Evolutionary conservation across 2,888 invertebrate genomes (phyloP).

Genomic region (Piscicola geometra): DNA sequence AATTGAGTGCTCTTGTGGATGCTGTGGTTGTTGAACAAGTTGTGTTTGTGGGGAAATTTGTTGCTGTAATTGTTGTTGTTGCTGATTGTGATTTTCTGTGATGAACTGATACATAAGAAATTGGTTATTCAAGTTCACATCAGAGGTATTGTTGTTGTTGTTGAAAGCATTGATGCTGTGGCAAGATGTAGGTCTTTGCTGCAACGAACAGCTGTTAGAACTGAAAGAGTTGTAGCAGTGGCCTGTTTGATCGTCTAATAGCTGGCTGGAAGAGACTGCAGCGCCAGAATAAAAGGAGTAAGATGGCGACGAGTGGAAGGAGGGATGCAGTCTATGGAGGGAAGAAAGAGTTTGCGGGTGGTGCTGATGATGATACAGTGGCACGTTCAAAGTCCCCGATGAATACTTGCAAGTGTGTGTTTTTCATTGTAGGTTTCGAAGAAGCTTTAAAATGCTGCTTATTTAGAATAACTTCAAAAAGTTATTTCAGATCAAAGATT

Average conservation of each 20-base stretch:
- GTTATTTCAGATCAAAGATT: neutral
- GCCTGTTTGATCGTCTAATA: neutral
- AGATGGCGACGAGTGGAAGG: neutral
- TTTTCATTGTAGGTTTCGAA: neutral
- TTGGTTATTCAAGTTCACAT: neutral
- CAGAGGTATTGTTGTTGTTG: neutral
- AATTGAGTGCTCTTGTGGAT: neutral
- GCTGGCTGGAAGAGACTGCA: neutral
- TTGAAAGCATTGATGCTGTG: neutral
- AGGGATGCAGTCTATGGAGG: neutral
- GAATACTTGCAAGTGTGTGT: neutral
- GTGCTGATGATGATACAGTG: neutral
- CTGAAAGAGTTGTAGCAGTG: neutral
- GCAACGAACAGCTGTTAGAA: neutral
- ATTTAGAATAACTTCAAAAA: neutral
- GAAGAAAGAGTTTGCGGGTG: constrained; percentile 6
- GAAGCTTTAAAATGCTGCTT: neutral
- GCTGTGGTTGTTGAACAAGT: neutral
- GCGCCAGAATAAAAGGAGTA: neutral
- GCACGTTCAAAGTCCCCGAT: neutral
- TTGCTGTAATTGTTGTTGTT: neutral
- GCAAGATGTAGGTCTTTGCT: neutral
- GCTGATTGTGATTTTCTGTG: constrained; percentile 1
- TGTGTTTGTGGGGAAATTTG: neutral
- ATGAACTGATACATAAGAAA: constrained; percentile 2